Evolutionary conservation across 2,113 vertebrate species (phyloP), one percentile per base, ranked within the genome.

Genomic region (Microcebus jonahi): DNA sequence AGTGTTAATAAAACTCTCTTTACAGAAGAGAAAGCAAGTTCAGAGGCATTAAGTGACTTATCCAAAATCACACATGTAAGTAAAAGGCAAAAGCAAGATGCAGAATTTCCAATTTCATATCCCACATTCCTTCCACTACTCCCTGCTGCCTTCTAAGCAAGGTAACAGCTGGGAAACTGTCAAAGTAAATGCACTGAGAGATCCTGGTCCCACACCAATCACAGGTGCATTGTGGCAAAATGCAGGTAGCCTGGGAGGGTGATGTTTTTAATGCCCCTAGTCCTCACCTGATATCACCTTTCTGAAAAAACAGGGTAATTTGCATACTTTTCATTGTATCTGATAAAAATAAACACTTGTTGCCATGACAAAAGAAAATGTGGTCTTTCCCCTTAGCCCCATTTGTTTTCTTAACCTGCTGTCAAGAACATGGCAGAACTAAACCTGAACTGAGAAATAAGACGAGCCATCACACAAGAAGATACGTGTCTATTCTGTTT

Each of bases 261-360:
- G 27, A 45, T 42, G 57, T 89, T 63, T 63, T 81, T 18, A 80
- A 39, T 45, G 12, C 25, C 31, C 29, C n/a, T 55, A 21, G 31
- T 31, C 55, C 8, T 29, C 21, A n/a, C 27, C 53, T 25, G 29
- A 17, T 53, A 88, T 71, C 65, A 65, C 39, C 27, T 14, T 85
- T 27, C 65, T 8, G 45, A 89, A 88, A 88, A 77, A 95, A 61
- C 5, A 81, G 13, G 11, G 59, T 59, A 27, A 75, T 55, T 9
- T 36, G n/a, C 88, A 91, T 21, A 68, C 20, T 63, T 82, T 61
- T 50, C 67, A 68, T 82, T 94, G 76, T 50, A 90, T 81, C 9
- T 81, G 73, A 68, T 86, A 77, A 89, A 94, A 94, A 81, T 55
- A 90, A 94, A 70, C 63, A 20, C 50, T 2, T 13, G 5, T 34